Percentiles rank a stretch among this genome's conserved stretches.
Evolutionary conservation across 1,140 invertebrate species (phyloP).

Genomic region (Vanessa tameamea): DNA sequence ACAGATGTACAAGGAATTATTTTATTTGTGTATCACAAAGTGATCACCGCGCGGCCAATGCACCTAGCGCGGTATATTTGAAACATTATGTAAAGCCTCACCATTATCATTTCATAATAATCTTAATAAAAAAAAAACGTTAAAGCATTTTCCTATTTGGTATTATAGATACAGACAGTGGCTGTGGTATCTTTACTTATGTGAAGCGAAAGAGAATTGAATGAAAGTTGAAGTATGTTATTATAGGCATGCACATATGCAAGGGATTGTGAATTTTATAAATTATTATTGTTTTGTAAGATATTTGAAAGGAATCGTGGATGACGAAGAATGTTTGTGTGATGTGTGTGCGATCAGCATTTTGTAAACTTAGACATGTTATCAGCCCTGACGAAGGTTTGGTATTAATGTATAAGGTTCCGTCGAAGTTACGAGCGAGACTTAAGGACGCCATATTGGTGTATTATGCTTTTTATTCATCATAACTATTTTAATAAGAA

Average conservation of each 20-base stretch:
- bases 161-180: conserved; percentile 80
- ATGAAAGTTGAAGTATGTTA: conserved; percentile 76
- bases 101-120: conserved; percentile 71
- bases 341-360: conserved; percentile 60
- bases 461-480: conserved; percentile 66
- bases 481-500: conserved; percentile 39
- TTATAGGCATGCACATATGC: conserved; percentile 79
- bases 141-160: conserved; percentile 79
- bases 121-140: conserved; percentile 59
- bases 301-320: conserved; percentile 59
- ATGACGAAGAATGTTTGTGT: conserved; percentile 53
- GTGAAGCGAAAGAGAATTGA: conserved; percentile 64
- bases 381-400: conserved; percentile 60
- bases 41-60: conserved; percentile 45
- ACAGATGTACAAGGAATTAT: not conserved
- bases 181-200: conserved; percentile 80
- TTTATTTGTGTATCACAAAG: conserved; percentile 7
- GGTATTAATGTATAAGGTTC: conserved; percentile 71
- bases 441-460: conserved; percentile 77
- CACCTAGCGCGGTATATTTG: conserved; percentile 58
- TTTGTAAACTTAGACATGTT: conserved; percentile 70
- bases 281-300: conserved; percentile 77
- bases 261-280: conserved; percentile 80
- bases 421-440: conserved; percentile 65
- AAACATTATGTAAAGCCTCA: conserved; percentile 67